Evolutionary conservation across 1,140 invertebrate genomes (phyloP).

Genomic region (Drosophila miranda): DNA sequence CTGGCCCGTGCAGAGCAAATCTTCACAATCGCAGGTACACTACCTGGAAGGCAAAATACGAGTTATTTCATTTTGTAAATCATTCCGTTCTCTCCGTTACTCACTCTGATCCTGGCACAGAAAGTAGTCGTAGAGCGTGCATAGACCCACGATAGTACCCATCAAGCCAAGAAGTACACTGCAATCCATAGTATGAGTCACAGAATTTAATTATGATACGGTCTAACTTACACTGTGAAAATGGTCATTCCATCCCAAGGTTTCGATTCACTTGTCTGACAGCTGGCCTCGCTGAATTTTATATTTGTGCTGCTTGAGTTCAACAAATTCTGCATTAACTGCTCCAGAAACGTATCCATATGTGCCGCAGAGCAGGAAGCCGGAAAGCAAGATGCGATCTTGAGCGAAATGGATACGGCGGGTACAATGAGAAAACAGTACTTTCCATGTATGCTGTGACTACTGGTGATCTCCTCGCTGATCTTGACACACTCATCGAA

Average conservation of each 20-base stretch:
- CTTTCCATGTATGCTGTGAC: slow-evolving; percentile 35
- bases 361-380: slow-evolving; percentile 18
- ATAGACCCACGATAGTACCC: slow-evolving; percentile 9
- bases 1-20: slow-evolving; percentile 52
- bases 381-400: slow-evolving; percentile 8
- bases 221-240: slow-evolving; percentile 48
- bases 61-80: neutral
- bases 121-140: slow-evolving; percentile 56
- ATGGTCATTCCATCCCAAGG: slow-evolving; percentile 46
- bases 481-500: slow-evolving; percentile 55
- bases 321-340: neutral
- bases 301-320: slow-evolving; percentile 6
- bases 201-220: neutral
- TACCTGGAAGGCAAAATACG: slow-evolving; percentile 19
- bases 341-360: slow-evolving; percentile 11
- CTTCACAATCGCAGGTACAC: slow-evolving; percentile 29
- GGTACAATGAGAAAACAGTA: slow-evolving; percentile 30
- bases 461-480: neutral
- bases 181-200: neutral
- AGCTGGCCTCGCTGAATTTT: slow-evolving; percentile 10
- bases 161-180: slow-evolving; percentile 47
- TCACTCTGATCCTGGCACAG: slow-evolving; percentile 39
- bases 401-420: neutral
- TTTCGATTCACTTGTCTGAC: slow-evolving; percentile 23
- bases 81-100: neutral